Base-by-base conservation (phyloP, 2,113 vertebrate genomes). In the Lates calcarifer region DNA sequence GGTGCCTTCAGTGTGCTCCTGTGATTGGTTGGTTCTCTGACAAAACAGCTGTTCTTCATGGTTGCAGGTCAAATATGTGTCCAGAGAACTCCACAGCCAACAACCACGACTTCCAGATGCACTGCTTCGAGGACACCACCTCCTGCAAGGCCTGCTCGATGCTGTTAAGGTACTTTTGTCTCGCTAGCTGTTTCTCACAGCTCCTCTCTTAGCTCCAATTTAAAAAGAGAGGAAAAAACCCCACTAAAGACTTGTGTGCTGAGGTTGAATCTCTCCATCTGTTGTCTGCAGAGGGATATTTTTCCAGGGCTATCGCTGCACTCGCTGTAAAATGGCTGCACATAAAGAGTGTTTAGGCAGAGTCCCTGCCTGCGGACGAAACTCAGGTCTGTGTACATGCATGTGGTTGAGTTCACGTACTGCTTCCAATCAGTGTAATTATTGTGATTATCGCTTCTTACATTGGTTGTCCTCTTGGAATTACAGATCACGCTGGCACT, bases 331-430 rank as follows among this genome's bases (percentile, higher is more conserved):
- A 73, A 96, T 94, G 29, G 95, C 97, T 0, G 97, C 97, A 1
- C 97, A 98, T 89, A 99, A 99, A 90, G 98, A 99, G 78, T 99
- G 98, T 91, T 90, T 99, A 79, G 97, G 97, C n/a, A 93, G 97
- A 70, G 92, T 97, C 4, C 85, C 95, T 0, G 75, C 73, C 0
- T 99, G 97, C 28, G 96, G 96, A 29, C 94, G 93, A 14, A 93
- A 88, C 24, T 93, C 95, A 94, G 97, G 96, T 97, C 88, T 76
- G 88, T 81, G 4, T 41, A 20, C 0, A 20, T 11, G 6, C 17
- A 6, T 58, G 20, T 57, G 15, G 18, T 1, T 72, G 13, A 28
- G 10, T 79, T 60, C 31, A 26, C 28, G 22, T 28, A 22, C 35
- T 11, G 13, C 9, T 18, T 66, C 2, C 37, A 1, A 22, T 62